Conservation (phyloP, 2,888 invertebrate species). For the Drosophila stalkeri region DNA sequence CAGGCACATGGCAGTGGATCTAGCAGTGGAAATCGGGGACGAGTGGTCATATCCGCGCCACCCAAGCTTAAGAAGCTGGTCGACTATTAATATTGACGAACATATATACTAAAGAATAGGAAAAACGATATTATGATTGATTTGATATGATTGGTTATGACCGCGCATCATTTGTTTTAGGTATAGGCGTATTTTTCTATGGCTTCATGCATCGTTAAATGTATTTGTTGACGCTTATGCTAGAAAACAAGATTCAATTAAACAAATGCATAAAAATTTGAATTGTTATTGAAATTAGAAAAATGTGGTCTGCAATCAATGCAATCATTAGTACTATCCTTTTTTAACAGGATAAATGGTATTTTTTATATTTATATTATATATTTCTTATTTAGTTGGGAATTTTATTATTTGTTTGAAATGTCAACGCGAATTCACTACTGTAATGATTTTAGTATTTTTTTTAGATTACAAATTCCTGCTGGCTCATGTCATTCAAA, state of each 20-base stretch:
- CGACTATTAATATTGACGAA: conserved; percentile 71
- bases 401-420: neutral
- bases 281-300: neutral
- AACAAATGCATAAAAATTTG: conserved; percentile 5
- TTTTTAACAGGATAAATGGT: neutral
- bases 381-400: too few relatives aligned
- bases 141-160: conserved; percentile 10
- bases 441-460: conserved; percentile 8
- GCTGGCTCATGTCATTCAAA: neutral
- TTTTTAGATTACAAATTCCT: neutral
- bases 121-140: conserved; percentile 11
- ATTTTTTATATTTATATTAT: too few relatives aligned
- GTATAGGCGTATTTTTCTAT: conserved; percentile 45
- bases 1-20: conserved; percentile 49
- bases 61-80: conserved; percentile 84
- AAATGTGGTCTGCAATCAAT: neutral
- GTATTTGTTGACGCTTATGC: conserved; percentile 32
- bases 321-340: neutral
- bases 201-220: conserved; percentile 40
- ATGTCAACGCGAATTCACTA: neutral
- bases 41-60: conserved; percentile 83
- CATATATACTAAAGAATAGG: neutral
- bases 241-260: conserved; percentile 19
- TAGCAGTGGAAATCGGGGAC: conserved; percentile 74
- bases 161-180: conserved; percentile 51